Conservation (phyloP, 1,140 invertebrate genomes). For the Mercenaria mercenaria region DNA sequence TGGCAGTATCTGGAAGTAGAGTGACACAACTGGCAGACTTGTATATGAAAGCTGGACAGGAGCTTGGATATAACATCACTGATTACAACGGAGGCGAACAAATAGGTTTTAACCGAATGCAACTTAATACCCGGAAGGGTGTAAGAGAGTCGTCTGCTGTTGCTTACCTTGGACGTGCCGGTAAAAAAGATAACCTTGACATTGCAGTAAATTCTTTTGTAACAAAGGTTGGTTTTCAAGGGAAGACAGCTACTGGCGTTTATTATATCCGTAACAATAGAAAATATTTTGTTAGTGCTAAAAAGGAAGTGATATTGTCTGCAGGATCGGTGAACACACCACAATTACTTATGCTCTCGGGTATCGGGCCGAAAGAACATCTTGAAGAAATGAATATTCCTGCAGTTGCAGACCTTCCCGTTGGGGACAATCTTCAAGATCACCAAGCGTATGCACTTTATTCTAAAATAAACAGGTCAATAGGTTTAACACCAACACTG, state of each 20-base stretch:
- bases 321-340: slow-evolving; percentile 92
- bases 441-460: background rate
- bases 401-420: slow-evolving; percentile 23
- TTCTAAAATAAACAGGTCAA: background rate
- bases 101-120: background rate
- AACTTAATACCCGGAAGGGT: background rate
- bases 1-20: background rate
- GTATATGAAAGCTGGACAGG: background rate
- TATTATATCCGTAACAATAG: background rate
- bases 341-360: slow-evolving; percentile 95
- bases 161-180: background rate
- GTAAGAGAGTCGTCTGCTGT: background rate
- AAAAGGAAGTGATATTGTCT: background rate
- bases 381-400: slow-evolving; percentile 36
- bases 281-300: slow-evolving; percentile 26
- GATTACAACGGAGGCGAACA: slow-evolving; percentile 52
- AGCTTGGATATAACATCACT: background rate
- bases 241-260: background rate
- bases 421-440: slow-evolving; percentile 40
- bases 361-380: slow-evolving; percentile 90
- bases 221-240: background rate
- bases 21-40: background rate
- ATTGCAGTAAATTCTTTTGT: background rate
- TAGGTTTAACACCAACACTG: background rate
- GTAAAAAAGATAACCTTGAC: slow-evolving; percentile 27